phyloP scores from a whole-genome alignment of 2,797 vertebrate genomes.

The Geotrypetes seraphini region DNA sequence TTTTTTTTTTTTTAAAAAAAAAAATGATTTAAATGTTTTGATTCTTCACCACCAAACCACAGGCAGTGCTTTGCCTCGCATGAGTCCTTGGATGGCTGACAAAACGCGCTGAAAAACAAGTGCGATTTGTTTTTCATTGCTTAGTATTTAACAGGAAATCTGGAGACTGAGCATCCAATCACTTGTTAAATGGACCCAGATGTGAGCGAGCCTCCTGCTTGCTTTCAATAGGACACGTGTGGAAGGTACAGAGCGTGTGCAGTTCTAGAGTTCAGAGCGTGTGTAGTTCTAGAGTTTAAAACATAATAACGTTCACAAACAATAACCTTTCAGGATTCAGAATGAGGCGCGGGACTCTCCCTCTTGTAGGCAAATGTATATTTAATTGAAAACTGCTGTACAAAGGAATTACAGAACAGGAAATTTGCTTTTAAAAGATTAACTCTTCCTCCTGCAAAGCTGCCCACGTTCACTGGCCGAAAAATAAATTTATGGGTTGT shows the following conservation, averaged over 20 bases:
- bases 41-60: constrained; percentile 50
- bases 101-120: constrained; percentile 66
- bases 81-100: constrained; percentile 58
- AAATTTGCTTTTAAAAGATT: too few relatives aligned
- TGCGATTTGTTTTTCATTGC: constrained; percentile 69
- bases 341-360: constrained; percentile 19
- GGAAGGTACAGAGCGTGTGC: constrained; percentile 30
- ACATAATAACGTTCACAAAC: constrained; percentile 29
- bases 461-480: too few relatives aligned
- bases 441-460: too few relatives aligned
- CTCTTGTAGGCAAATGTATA: too few relatives aligned
- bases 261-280: constrained; percentile 36
- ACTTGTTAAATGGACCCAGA: constrained; percentile 63
- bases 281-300: constrained; percentile 28
- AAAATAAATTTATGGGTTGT: too few relatives aligned
- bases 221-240: constrained; percentile 17
- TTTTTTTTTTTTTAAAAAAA: too few relatives aligned
- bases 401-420: too few relatives aligned
- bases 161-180: constrained; percentile 63
- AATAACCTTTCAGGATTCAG: constrained; percentile 22
- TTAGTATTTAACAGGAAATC: constrained; percentile 69
- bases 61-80: constrained; percentile 45
- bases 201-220: constrained; percentile 31
- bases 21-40: constrained; percentile 44
- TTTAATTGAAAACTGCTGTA: too few relatives aligned